phyloP scores from a whole-genome alignment of 2,797 vertebrate genomes.

The Parauchenoglanis ngamensis region DNA sequence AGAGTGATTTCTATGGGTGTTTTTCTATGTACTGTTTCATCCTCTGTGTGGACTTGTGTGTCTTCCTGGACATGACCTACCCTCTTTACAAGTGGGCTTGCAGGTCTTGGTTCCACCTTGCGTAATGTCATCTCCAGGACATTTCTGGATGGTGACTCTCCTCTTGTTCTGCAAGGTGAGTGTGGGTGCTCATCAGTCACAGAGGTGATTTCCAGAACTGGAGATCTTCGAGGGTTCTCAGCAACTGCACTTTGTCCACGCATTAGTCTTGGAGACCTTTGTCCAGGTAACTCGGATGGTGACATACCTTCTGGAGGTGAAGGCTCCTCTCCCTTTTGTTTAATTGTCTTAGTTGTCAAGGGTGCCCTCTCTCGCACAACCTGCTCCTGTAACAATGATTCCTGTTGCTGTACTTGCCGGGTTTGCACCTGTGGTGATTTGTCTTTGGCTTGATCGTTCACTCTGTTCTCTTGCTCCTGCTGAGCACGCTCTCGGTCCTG shows the following conservation, averaged over 20 bases:
- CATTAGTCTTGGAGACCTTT: constrained; percentile 68
- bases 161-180: constrained; percentile 63
- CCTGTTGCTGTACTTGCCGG: constrained; percentile 60
- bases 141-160: constrained; percentile 67
- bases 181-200: constrained; percentile 60
- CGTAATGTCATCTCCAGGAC: constrained; percentile 70
- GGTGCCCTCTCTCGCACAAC: constrained; percentile 50
- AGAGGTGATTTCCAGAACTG: constrained; percentile 55
- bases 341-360: constrained; percentile 49
- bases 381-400: constrained; percentile 48
- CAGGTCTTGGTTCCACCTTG: constrained; percentile 73
- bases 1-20: constrained; percentile 69
- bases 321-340: constrained; percentile 61
- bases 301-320: constrained; percentile 74
- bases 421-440: constrained; percentile 51
- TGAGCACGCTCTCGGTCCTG: constrained; percentile 78
- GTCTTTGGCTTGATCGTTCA: constrained; percentile 58
- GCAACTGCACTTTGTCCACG: constrained; percentile 68
- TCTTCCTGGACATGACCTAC: constrained; percentile 72
- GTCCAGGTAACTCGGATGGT: constrained; percentile 75
- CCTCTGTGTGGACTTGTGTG: constrained; percentile 60
- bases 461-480: constrained; percentile 70
- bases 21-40: constrained; percentile 66
- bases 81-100: constrained; percentile 77
- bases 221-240: constrained; percentile 70